Evolutionary conservation across 1,140 invertebrate species (phyloP), one percentile per base, ranked within the genome.

Genomic region (Venturia canescens): DNA sequence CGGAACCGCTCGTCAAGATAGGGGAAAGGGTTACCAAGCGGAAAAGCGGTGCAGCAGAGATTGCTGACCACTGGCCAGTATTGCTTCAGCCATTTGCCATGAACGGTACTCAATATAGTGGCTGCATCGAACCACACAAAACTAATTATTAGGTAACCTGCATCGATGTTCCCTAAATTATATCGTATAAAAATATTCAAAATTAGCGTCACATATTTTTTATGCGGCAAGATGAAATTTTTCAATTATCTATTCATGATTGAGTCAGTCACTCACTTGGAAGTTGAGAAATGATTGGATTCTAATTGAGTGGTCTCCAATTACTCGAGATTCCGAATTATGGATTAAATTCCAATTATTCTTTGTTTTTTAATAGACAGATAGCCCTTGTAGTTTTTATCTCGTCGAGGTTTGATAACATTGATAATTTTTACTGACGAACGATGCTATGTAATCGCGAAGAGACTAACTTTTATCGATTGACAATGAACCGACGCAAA

Each of bases 401-500:
- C 7, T 11, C 7, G 5, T 44, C 11, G 38, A 63, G 60, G 60
- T 63, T n/a, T 26, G 23, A 63, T n/a, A 18, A 53, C n/a, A 53
- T 53, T 53, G n/a, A n/a, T 53, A 21, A 53, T n/a, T 53, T n/a
- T 9, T 7, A 1, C 27, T 18, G 15, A 31, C 27, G 48, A 1
- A 57, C 66, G 31, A 29, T 38, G 60, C 26, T 27, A n/a, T 38
- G 48, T 80, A 48, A 31, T 31, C 26, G 27, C 1, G 53, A 53
- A 23, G 15, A 21, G 57, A 26, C 16, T 26, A 82, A 85, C 85
- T 87, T 85, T 87, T 84, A 87, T 87, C 84, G 86, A 78, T 83
- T 86, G 84, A 87, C 86, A 86, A 83, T 82, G 82, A 87, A 86
- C 83, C 81, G 48, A 86, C 60, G 80, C 81, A 87, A 87, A 87